Percentiles rank a stretch among this genome's conserved stretches.
Evolutionary conservation across 92 coral and sea anemone genomes (phyloP).

Genomic region (Zoanthus solanderi): DNA sequence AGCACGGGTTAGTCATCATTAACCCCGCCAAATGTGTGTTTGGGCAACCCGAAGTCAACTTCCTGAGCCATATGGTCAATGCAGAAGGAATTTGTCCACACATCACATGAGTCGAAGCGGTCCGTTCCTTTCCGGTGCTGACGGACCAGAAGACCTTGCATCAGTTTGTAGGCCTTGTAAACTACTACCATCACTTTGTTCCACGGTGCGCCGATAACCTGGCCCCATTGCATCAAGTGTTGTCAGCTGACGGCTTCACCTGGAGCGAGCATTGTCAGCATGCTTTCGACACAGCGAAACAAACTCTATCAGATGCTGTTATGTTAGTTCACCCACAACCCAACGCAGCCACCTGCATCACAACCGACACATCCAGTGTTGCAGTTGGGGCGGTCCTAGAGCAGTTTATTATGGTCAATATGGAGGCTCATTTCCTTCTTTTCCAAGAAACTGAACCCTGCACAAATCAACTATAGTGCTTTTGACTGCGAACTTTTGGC

Average conservation of each 20-base stretch:
- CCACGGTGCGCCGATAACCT: slow-evolving; percentile 13
- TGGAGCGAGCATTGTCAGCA: slow-evolving; percentile 9
- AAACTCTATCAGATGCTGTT: not conserved
- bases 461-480: not conserved
- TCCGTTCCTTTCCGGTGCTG: slow-evolving; percentile 13
- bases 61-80: not conserved
- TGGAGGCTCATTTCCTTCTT: slow-evolving; percentile 53
- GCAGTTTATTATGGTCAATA: slow-evolving; percentile 27
- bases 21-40: slow-evolving; percentile 12
- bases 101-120: not conserved
- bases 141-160: not conserved
- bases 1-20: slow-evolving; percentile 52
- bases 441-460: not conserved
- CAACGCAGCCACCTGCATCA: too few relatives aligned
- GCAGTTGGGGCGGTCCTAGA: slow-evolving; percentile 20
- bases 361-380: not conserved
- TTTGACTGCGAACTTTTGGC: too few relatives aligned
- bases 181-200: not conserved
- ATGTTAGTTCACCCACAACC: too few relatives aligned
- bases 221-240: slow-evolving; percentile 11
- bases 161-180: not conserved
- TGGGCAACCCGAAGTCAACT: not conserved
- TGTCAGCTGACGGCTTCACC: too few relatives aligned
- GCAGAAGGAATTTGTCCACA: slow-evolving; percentile 15
- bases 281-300: slow-evolving; percentile 16